A percentile compares a stretch with the other conserved stretches of the same genome.
Evolutionary conservation across 2,113 vertebrate genomes (phyloP).

Genomic region (Myodes glareolus): DNA sequence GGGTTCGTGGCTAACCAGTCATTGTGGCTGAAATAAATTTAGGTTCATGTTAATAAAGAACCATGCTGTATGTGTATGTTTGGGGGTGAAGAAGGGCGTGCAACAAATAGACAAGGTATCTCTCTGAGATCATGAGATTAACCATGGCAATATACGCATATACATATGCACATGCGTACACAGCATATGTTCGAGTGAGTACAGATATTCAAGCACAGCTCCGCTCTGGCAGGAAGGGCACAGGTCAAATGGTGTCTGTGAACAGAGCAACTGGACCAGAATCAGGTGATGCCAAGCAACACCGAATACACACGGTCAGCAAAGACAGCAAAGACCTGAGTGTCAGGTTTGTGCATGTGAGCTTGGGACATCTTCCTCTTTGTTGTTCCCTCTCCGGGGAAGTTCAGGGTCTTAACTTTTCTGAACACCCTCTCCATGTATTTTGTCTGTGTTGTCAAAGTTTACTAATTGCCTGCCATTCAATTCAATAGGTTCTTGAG

Average conservation of each 20-base stretch:
- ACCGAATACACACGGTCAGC: accelerated
- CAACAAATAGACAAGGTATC: background rate
- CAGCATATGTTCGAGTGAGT: accelerated
- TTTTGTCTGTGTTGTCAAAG: background rate
- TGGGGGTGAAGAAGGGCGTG: too few relatives aligned
- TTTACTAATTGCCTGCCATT: background rate
- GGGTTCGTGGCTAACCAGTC: background rate
- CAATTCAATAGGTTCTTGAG: background rate
- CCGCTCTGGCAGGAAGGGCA: background rate
- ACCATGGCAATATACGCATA: background rate
- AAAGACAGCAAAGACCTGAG: background rate
- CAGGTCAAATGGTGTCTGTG: background rate
- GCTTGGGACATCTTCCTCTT: background rate
- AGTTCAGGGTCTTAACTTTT: background rate
- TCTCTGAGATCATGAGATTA: background rate
- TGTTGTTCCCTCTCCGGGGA: background rate
- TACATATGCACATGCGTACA: accelerated
- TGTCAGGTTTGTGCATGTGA: background rate
- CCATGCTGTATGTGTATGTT: background rate
- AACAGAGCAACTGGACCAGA: background rate
- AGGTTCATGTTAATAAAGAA: background rate
- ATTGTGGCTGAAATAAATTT: background rate
- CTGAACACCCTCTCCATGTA: background rate
- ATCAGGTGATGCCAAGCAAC: background rate
- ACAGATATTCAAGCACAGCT: background rate